phyloP scores from a whole-genome alignment of 2,888 invertebrate genomes.

The Tipula vernalis region DNA sequence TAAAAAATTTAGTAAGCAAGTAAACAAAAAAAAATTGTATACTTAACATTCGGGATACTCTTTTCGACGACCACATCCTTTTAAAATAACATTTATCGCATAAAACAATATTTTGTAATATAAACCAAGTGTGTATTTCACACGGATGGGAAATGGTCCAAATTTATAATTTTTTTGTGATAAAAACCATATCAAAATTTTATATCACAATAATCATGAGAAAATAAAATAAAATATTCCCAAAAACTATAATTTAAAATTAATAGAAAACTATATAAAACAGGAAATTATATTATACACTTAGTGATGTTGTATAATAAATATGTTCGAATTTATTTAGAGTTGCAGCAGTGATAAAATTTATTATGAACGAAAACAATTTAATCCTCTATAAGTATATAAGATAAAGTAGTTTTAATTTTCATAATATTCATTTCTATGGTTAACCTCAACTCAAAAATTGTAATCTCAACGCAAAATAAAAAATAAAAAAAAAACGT shows the following conservation, averaged over 20 bases:
- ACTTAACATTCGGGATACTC: neutral
- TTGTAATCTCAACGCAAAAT: neutral
- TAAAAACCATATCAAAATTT: neutral
- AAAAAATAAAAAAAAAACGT: neutral
- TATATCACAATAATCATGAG: neutral
- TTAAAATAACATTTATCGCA: neutral
- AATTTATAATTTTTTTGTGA: neutral
- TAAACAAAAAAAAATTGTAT: neutral
- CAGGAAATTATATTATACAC: neutral
- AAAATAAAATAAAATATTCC: neutral
- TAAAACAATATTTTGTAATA: neutral
- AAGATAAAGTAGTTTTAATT: neutral
- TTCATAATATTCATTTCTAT: neutral
- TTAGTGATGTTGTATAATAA: neutral
- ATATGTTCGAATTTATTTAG: neutral
- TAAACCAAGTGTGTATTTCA: neutral
- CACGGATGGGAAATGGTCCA: neutral
- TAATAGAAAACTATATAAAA: neutral
- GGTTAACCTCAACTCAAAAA: neutral
- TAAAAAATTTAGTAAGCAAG: neutral
- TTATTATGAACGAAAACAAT: neutral
- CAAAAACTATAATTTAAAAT: slow-evolving; percentile 4
- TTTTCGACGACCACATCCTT: neutral
- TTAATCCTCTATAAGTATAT: neutral
- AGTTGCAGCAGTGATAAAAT: neutral